These are phyloP conservation scores for Trinectes maculatus DNA, from an alignment of 2,113 vertebrate species.

Conservation along the genomic window DNA sequence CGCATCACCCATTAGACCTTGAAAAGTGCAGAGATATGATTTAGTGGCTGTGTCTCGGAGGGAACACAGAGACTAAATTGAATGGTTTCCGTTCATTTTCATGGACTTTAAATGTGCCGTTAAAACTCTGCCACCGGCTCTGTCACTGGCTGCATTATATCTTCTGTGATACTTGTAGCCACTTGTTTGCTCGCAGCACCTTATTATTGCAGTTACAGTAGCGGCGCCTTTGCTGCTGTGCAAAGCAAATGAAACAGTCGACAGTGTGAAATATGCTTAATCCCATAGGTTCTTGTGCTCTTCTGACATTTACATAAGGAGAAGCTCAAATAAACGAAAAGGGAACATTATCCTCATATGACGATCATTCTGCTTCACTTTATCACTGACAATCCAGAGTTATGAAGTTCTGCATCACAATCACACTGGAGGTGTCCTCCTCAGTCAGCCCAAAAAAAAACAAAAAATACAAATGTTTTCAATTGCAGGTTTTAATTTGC, in stretches of 20 bases:
- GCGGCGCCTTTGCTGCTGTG: background rate
- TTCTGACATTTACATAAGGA: conserved; percentile 24
- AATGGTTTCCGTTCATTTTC: conserved; percentile 55
- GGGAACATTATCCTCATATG: background rate
- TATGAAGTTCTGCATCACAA: background rate
- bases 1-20: conserved; percentile 46
- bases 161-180: conserved; percentile 34
- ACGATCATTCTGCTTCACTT: background rate
- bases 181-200: conserved; percentile 41
- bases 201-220: conserved; percentile 41
- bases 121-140: conserved; percentile 42
- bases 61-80: conserved; percentile 48
- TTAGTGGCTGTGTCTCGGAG: conserved; percentile 51
- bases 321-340: background rate
- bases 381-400: background rate
- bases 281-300: too few species aligned
- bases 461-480: background rate
- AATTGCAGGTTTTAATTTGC: conserved; percentile 16
- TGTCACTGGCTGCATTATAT: conserved; percentile 25
- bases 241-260: conserved; percentile 31
- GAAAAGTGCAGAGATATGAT: conserved; percentile 45
- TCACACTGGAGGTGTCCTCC: background rate
- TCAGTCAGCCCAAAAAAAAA: background rate
- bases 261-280: background rate
- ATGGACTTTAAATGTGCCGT: conserved; percentile 49